Evolutionary conservation across 2,797 vertebrate genomes (phyloP).

Genomic region (Tachyglossus aculeatus): DNA sequence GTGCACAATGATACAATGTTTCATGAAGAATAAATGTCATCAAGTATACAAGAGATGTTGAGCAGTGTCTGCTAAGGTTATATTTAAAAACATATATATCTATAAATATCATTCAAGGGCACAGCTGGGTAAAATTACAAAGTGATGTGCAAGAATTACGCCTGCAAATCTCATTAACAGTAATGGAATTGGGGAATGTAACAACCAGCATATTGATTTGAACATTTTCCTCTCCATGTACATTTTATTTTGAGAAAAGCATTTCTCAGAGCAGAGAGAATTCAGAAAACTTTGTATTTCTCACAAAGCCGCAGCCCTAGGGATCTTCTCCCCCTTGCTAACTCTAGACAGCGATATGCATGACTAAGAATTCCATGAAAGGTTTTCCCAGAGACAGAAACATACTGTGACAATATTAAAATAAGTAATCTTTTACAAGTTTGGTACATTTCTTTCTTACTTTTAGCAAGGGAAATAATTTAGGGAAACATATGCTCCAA

Average conservation of each 20-base stretch:
- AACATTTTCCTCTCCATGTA: constrained; percentile 34
- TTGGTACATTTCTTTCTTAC: no score
- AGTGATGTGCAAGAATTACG: constrained; percentile 11
- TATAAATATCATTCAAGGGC: background rate
- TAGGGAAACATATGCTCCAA: no score
- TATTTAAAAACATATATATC: background rate
- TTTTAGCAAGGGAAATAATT: no score
- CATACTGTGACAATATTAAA: background rate
- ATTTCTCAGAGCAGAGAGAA: constrained; percentile 17
- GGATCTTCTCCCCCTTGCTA: background rate
- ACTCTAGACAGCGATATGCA: constrained; percentile 1
- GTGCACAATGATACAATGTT: background rate
- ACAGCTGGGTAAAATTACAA: constrained; percentile 35
- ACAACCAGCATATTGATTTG: constrained; percentile 19
- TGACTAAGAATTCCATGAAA: background rate
- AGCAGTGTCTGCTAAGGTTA: constrained; percentile 33
- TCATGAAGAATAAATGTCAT: constrained; percentile 31
- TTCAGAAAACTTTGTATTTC: constrained; percentile 30
- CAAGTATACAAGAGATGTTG: constrained; percentile 16
- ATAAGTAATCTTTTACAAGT: no score
- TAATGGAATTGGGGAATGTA: constrained; percentile 39
- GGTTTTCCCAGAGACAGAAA: background rate
- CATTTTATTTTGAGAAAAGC: constrained; percentile 27
- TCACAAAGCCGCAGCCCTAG: background rate
- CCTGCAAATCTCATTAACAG: constrained; percentile 46